A percentile compares a stretch with the other conserved stretches of the same genome.
These are phyloP conservation scores for Xylota sylvarum DNA, from an alignment of 2,888 invertebrate species.

Conservation along the genomic window DNA sequence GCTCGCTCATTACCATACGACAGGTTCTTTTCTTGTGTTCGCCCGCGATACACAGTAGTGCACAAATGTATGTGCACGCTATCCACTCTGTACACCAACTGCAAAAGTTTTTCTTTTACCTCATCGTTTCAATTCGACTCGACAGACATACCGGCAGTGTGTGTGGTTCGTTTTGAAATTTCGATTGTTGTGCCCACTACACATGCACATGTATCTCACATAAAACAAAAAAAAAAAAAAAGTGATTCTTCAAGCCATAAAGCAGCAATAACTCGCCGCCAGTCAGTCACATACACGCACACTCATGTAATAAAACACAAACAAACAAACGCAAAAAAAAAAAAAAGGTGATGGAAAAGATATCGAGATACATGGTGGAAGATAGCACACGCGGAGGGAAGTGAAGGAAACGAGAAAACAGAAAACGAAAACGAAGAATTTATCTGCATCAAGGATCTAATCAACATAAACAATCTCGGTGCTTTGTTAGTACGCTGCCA, in stretches of 20 bases:
- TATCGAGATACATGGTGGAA: constrained; percentile 71
- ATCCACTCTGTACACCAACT: constrained; percentile 46
- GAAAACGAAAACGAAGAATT: constrained; percentile 76
- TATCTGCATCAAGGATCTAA: constrained; percentile 79
- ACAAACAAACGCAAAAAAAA: background rate
- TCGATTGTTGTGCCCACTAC: constrained; percentile 61
- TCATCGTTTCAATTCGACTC: constrained; percentile 24
- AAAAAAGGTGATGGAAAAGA: constrained; percentile 70
- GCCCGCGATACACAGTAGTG: constrained; percentile 58
- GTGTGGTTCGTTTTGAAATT: constrained; percentile 28
- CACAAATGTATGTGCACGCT: constrained; percentile 65
- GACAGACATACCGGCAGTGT: constrained; percentile 10
- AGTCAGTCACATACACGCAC: constrained; percentile 18
- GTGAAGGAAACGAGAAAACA: constrained; percentile 63
- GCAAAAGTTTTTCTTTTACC: constrained; percentile 32
- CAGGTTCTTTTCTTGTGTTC: constrained; percentile 29
- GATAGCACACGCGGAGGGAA: constrained; percentile 56
- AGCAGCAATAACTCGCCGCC: constrained; percentile 34
- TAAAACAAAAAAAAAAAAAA: constrained; percentile 32
- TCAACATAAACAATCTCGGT: constrained; percentile 79
- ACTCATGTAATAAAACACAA: constrained; percentile 29
- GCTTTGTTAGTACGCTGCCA: constrained; percentile 79
- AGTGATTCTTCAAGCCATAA: constrained; percentile 53
- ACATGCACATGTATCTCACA: constrained; percentile 42
- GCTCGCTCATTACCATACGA: constrained; percentile 9